Evolutionary conservation across 2,113 vertebrate species (phyloP), one percentile per base, ranked within the genome.

Genomic region (Marmota monax): DNA sequence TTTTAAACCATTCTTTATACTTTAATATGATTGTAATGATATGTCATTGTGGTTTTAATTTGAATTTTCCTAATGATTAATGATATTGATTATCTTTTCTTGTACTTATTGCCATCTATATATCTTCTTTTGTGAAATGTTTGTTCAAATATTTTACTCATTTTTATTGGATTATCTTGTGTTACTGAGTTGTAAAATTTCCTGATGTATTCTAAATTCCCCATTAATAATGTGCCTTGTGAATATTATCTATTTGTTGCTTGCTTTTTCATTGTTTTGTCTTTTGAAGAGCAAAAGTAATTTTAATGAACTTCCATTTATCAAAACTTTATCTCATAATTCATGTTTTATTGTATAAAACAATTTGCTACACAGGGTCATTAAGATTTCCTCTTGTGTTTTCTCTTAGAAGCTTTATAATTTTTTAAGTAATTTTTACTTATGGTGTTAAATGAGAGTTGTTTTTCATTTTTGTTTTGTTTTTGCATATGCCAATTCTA

Each of bases 21-120:
- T 69, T 69, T 34, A 69, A 69, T 69, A 34, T 34, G 29, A 2
- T 69, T 61, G 39, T 74, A 82, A 70, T 65, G 29, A 13, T 83
- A 78, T 90, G 34, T 92, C 42, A 87, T 48, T 86, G 48, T 90
- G 74, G 42, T 86, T 79, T 84, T 74, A 63, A 95, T 80, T 84
- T 84, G 27, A 13, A 42, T 94, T 90, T 73, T 77, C 53, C 85
- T 76, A 85, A 70, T 53, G 13, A 90, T 12, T 29, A 77, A 90
- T 48, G 23, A 76, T 77, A 2, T 63, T 70, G 45, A 85, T n/a
- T 11, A 48, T 77, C 14, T 53, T 85, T 86, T n/a, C 7, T 12
- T 73, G 58, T 53, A 39, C 37, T 92, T 89, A 72, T 85, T 53
- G 22, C 45, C 17, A 85, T 84, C 72, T 4, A 34, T 39, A 34